phyloP scores from a whole-genome alignment of 2,113 vertebrate species.

The Dissostichus mawsoni region DNA sequence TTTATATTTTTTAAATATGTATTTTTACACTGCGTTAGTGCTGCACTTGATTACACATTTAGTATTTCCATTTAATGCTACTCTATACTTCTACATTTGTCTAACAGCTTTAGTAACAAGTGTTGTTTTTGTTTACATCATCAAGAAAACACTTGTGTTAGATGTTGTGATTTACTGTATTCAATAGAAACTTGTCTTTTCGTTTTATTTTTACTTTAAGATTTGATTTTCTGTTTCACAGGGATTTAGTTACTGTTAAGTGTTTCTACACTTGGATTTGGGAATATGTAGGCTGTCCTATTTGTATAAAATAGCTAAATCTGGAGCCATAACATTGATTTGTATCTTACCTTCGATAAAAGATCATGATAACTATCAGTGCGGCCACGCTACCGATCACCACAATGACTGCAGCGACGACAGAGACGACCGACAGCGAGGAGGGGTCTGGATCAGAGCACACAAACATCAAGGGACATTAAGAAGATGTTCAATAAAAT shows the following conservation, averaged over 20 bases:
- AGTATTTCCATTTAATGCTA: background rate
- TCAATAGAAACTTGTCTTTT: too few relatives aligned
- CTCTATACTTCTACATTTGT: background rate
- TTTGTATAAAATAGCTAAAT: background rate
- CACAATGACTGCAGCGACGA: conserved; percentile 71
- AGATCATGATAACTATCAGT: conserved; percentile 67
- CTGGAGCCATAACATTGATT: background rate
- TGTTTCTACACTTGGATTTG: background rate
- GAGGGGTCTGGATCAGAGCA: conserved; percentile 65
- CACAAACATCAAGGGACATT: conserved; percentile 8
- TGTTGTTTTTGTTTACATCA: too few relatives aligned
- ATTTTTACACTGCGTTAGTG: too few relatives aligned
- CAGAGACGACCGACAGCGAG: conserved; percentile 55
- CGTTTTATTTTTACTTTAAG: too few relatives aligned
- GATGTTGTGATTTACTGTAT: too few relatives aligned
- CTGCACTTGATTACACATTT: too few relatives aligned
- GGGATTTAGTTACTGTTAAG: background rate
- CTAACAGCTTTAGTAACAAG: too few relatives aligned
- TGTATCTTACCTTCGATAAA: conserved; percentile 71
- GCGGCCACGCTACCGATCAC: conserved; percentile 69
- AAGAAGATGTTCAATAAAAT: background rate
- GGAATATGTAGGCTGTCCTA: background rate
- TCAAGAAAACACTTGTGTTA: too few relatives aligned
- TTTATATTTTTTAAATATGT: too few relatives aligned
- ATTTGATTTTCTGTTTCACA: background rate